Evolutionary conservation across 2,888 invertebrate species (phyloP).

Genomic region (Dynastes maya): DNA sequence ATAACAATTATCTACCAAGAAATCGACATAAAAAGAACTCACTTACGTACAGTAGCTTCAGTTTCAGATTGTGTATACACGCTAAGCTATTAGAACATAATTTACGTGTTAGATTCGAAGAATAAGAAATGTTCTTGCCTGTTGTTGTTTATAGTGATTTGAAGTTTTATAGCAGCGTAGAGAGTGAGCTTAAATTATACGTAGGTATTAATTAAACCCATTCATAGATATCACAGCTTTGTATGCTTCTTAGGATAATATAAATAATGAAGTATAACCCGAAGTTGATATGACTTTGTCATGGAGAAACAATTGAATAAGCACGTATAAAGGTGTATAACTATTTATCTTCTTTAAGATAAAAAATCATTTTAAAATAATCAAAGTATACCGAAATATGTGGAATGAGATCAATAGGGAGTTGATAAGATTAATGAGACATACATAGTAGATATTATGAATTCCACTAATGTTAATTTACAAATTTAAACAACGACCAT

Average conservation of each 20-base stretch:
- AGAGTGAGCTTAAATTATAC: neutral
- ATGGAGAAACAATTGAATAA: too few species aligned
- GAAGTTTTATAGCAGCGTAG: neutral
- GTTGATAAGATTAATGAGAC: too few species aligned
- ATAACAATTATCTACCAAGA: slow-evolving; percentile 32
- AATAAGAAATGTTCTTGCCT: slow-evolving; percentile 5
- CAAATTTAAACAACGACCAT: too few species aligned
- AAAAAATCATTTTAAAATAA: too few species aligned
- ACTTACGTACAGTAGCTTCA: slow-evolving; percentile 22
- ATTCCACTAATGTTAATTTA: too few species aligned
- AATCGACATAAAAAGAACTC: slow-evolving; percentile 21
- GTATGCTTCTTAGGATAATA: neutral
- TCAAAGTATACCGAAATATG: too few species aligned
- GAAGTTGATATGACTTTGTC: neutral
- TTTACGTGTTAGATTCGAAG: slow-evolving; percentile 32
- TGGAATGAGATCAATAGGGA: too few species aligned
- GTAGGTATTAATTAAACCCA: slow-evolving; percentile 3
- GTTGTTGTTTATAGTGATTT: neutral
- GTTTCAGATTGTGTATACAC: slow-evolving; percentile 29
- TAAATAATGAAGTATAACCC: neutral
- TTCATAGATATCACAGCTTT: neutral
- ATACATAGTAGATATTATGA: too few species aligned
- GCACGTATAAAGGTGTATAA: too few species aligned
- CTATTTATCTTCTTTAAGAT: too few species aligned
- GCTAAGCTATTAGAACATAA: slow-evolving; percentile 27